These are phyloP conservation scores for Halocynthia roretzi DNA, from an alignment of 23 tunicate genomes.

Conservation along the genomic window DNA sequence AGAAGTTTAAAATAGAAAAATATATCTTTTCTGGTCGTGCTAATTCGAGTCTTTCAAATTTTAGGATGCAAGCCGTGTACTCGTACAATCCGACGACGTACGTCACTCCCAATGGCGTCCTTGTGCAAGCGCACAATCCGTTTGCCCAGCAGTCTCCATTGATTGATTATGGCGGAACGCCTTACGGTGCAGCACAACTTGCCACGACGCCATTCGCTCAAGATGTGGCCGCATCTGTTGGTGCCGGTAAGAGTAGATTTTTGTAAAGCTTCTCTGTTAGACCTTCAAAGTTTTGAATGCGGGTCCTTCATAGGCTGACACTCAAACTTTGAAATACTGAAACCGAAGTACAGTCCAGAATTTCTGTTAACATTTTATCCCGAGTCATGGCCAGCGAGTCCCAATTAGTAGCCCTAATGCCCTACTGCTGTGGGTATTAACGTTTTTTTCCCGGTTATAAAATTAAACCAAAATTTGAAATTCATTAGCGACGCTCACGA, in stretches of 20 bases:
- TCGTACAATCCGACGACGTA: constrained; percentile 38
- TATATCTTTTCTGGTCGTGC: too few relatives aligned
- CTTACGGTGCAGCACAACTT: constrained; percentile 45
- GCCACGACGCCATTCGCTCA: constrained; percentile 46
- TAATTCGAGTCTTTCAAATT: not conserved
- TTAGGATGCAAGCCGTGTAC: constrained; percentile 39
- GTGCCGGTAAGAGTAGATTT: constrained; percentile 42
- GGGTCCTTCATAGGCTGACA: too few relatives aligned
- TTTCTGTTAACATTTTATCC: too few relatives aligned
- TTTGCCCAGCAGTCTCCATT: constrained; percentile 30
- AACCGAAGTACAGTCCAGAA: too few relatives aligned
- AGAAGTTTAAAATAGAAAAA: too few relatives aligned
- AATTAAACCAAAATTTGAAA: too few relatives aligned
- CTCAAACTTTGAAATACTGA: too few relatives aligned
- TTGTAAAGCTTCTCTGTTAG: not conserved
- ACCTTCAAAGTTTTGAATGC: not conserved
- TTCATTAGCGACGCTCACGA: too few relatives aligned
- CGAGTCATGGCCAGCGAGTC: not conserved
- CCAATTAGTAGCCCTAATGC: not conserved
- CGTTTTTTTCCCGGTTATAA: not conserved
- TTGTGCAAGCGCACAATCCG: constrained; percentile 49
- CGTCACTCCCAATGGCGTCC: constrained; percentile 45
- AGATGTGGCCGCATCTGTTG: constrained; percentile 81
- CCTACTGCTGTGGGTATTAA: not conserved
- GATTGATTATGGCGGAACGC: constrained; percentile 51